These are phyloP conservation scores for Poeciliopsis occidentalis DNA, from an alignment of 2,113 vertebrate species.

Conservation along the genomic window DNA sequence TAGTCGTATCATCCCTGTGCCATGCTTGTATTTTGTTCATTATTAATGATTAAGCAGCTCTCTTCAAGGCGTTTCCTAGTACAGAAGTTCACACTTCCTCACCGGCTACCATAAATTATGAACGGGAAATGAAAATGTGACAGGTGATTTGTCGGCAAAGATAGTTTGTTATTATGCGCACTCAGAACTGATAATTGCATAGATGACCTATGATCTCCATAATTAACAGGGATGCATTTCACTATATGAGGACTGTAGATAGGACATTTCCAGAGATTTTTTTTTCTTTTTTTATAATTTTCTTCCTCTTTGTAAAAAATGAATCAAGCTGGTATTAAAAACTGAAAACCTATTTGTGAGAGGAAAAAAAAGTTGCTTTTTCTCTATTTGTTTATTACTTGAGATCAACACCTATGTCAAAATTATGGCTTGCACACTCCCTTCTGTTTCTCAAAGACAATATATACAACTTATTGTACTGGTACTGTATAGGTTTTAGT, in stretches of 20 bases:
- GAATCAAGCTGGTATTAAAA: constrained; percentile 44
- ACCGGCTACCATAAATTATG: constrained; percentile 62
- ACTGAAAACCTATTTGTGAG: not conserved
- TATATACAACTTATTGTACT: constrained; percentile 2
- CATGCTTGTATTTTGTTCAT: constrained; percentile 42
- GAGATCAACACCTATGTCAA: not conserved
- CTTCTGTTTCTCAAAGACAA: too few species aligned
- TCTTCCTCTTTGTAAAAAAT: constrained; percentile 33
- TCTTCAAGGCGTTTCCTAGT: constrained; percentile 43
- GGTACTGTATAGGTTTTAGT: constrained; percentile 7
- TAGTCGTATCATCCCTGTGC: constrained; percentile 29
- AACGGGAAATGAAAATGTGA: constrained; percentile 58
- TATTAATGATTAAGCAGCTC: constrained; percentile 66
- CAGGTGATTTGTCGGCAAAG: constrained; percentile 67
- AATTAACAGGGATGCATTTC: constrained; percentile 62
- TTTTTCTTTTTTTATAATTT: constrained; percentile 55
- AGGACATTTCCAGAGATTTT: constrained; percentile 46
- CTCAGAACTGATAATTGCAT: constrained; percentile 69
- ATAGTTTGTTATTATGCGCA: constrained; percentile 74
- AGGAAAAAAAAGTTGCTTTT: not conserved
- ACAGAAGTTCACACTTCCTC: constrained; percentile 35
- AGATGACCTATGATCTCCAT: constrained; percentile 72
- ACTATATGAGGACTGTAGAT: constrained; percentile 29
- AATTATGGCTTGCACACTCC: not conserved
- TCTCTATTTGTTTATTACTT: not conserved